These are phyloP conservation scores for Clistopyga incitator DNA, from an alignment of 2,888 invertebrate genomes.

Conservation along the genomic window DNA sequence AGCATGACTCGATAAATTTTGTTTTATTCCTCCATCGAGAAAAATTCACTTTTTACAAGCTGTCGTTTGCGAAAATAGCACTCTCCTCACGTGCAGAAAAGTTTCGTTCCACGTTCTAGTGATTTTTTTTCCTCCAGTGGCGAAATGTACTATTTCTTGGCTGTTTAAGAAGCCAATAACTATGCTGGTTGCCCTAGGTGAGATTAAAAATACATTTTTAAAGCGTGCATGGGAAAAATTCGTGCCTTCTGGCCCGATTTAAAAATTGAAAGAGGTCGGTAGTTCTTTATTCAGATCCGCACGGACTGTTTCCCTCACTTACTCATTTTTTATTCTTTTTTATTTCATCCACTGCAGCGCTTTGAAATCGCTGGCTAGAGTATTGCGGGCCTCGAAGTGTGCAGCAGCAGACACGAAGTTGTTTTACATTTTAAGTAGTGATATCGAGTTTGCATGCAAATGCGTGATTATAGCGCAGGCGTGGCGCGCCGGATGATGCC, in stretches of 20 bases:
- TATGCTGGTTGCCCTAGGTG: background rate
- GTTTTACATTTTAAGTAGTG: constrained; percentile 85
- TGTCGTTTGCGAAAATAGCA: too few relatives aligned
- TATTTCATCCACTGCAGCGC: constrained; percentile 42
- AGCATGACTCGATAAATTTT: too few relatives aligned
- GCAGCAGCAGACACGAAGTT: constrained; percentile 76
- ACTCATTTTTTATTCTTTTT: constrained; percentile 48
- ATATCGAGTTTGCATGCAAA: constrained; percentile 86
- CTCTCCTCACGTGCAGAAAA: too few relatives aligned
- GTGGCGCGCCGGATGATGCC: constrained; percentile 47
- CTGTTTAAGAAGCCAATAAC: background rate
- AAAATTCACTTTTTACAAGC: too few relatives aligned
- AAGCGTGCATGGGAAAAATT: background rate
- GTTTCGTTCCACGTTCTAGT: too few relatives aligned
- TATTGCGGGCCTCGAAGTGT: constrained; percentile 53
- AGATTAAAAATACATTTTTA: constrained; percentile 26
- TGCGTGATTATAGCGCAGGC: constrained; percentile 84
- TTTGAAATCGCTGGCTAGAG: constrained; percentile 52
- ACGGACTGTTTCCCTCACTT: constrained; percentile 45
- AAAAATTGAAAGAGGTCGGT: constrained; percentile 46
- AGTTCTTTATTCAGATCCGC: constrained; percentile 53
- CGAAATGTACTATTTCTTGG: background rate
- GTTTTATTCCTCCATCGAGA: too few relatives aligned
- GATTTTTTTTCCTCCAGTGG: too few relatives aligned
- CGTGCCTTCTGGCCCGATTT: constrained; percentile 12